A percentile compares a stretch with the other conserved stretches of the same genome.
Evolutionary conservation across 1,140 invertebrate genomes (phyloP).

Genomic region (Solen grandis): DNA sequence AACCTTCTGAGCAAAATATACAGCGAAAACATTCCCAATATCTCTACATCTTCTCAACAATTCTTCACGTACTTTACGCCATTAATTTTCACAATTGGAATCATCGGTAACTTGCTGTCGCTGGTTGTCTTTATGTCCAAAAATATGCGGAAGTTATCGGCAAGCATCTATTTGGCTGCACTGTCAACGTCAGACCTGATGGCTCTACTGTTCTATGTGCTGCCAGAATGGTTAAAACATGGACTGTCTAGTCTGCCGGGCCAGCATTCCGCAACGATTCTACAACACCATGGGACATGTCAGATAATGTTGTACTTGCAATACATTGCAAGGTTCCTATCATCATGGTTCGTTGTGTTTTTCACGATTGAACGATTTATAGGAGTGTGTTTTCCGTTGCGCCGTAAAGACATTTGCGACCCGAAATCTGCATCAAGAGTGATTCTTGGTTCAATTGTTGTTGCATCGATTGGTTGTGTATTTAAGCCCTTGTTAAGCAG

Average conservation of each 20-base stretch:
- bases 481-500: constrained; percentile 62
- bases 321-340: constrained; percentile 71
- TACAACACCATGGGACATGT: constrained; percentile 65
- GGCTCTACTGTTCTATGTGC: constrained; percentile 71
- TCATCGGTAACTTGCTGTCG: constrained; percentile 72
- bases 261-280: constrained; percentile 46
- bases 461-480: constrained; percentile 46
- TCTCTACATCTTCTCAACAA: not conserved
- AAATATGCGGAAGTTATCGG: constrained; percentile 72
- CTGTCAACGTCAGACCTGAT: constrained; percentile 72
- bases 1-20: not conserved
- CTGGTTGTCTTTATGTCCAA: constrained; percentile 73
- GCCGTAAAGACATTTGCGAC: constrained; percentile 53
- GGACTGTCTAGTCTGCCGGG: constrained; percentile 54
- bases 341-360: constrained; percentile 71
- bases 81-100: constrained; percentile 60
- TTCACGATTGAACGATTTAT: constrained; percentile 83
- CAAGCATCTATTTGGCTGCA: constrained; percentile 72
- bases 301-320: constrained; percentile 67
- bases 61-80: constrained; percentile 53
- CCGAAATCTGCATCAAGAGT: constrained; percentile 47
- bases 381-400: constrained; percentile 86
- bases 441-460: constrained; percentile 46
- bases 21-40: not conserved
- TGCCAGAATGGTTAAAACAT: constrained; percentile 70